Conservation (phyloP, 2,888 invertebrate species). For the Macropis europaea region DNA sequence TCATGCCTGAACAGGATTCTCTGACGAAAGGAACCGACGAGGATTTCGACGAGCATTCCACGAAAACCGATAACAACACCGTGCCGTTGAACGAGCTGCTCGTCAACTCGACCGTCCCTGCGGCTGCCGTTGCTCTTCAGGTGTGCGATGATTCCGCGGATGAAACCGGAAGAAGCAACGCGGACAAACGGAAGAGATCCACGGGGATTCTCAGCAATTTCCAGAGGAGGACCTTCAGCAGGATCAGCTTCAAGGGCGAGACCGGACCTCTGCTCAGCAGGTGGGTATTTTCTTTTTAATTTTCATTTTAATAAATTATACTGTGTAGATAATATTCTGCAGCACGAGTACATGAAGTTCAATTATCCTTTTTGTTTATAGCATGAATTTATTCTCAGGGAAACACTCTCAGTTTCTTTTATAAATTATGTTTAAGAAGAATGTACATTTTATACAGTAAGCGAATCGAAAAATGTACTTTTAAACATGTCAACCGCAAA, state of each 20-base stretch:
- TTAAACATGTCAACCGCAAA: too few species aligned
- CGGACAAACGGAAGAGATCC: conserved; percentile 53
- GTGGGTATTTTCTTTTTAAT: conserved; percentile 35
- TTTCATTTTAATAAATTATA: too few species aligned
- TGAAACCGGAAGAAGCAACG: conserved; percentile 43
- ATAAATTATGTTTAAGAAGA: too few species aligned
- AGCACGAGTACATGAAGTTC: too few species aligned
- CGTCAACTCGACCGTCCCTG: conserved; percentile 62
- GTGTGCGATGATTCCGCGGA: conserved; percentile 58
- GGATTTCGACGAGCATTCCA: conserved; percentile 53
- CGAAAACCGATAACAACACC: conserved; percentile 35
- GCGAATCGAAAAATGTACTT: too few species aligned
- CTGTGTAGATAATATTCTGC: too few species aligned
- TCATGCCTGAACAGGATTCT: conserved; percentile 54
- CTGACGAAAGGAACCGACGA: conserved; percentile 40
- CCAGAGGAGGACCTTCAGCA: conserved; percentile 70
- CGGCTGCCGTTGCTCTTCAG: conserved; percentile 63
- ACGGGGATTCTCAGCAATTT: conserved; percentile 64
- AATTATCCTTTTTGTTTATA: too few species aligned
- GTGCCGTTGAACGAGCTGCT: conserved; percentile 64
- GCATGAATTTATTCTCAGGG: too few species aligned
- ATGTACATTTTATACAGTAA: too few species aligned
- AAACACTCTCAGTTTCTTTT: too few species aligned
- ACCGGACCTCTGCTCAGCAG: conserved; percentile 70
- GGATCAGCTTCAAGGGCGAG: conserved; percentile 73